A percentile compares a stretch with the other conserved stretches of the same genome.
phyloP scores from a whole-genome alignment of 2,888 invertebrate species.

The Ectobius pallidus region DNA sequence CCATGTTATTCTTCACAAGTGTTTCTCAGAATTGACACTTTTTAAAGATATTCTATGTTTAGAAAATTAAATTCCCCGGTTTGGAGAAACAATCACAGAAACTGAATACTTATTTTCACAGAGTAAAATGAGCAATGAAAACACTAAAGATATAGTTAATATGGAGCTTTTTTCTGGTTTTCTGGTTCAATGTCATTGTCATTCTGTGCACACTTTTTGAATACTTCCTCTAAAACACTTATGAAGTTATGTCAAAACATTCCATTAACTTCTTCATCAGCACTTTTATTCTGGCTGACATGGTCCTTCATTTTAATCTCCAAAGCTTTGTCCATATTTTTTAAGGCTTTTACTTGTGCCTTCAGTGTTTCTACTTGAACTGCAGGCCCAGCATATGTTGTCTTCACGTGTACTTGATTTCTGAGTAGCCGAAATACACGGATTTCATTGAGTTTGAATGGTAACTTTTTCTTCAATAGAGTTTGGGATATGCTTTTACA shows the following conservation, averaged over 20 bases:
- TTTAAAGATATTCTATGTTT: background rate
- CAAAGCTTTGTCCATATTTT: background rate
- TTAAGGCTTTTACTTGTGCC: background rate
- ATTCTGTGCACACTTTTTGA: conserved; percentile 10
- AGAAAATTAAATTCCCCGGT: background rate
- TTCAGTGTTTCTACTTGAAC: background rate
- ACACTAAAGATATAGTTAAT: background rate
- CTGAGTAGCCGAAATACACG: background rate
- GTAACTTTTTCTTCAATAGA: background rate
- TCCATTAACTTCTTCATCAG: background rate
- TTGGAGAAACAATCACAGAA: background rate
- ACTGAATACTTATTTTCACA: too few relatives aligned
- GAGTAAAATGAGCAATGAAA: too few relatives aligned
- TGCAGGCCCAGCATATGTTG: conserved; percentile 2
- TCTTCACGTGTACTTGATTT: background rate
- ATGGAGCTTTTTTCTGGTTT: background rate
- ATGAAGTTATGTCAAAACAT: background rate
- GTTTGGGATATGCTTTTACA: background rate
- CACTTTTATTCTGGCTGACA: background rate
- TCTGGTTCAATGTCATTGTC: too few relatives aligned
- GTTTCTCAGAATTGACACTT: background rate
- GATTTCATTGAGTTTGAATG: background rate
- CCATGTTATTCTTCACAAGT: background rate
- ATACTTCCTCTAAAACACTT: background rate
- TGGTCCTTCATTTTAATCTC: background rate